phyloP scores from a whole-genome alignment of 1,140 invertebrate genomes.

The Brachionus plicatilis region DNA sequence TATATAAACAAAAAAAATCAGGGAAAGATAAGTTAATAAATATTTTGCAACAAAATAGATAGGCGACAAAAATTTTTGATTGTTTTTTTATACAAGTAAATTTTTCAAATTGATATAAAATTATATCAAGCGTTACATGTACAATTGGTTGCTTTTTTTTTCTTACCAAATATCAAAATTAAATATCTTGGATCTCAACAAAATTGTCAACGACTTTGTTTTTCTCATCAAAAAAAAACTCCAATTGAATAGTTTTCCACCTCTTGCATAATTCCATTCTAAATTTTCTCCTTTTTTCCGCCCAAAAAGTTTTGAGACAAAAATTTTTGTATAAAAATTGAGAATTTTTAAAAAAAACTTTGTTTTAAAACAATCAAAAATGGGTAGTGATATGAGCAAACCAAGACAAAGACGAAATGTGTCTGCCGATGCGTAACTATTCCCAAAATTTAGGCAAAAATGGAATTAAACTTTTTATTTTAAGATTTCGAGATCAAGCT shows the following conservation, averaged over 20 bases:
- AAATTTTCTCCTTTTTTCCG: not conserved
- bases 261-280: constrained; percentile 35
- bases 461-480: not conserved
- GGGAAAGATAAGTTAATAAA: constrained; percentile 19
- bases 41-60: not conserved
- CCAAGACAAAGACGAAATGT: not conserved
- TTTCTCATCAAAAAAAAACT: not conserved
- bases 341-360: not conserved
- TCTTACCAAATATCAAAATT: constrained; percentile 1
- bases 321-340: constrained; percentile 17
- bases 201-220: constrained; percentile 21
- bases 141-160: not conserved
- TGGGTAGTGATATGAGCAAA: constrained; percentile 26
- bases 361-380: not conserved
- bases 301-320: not conserved
- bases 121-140: constrained; percentile 35
- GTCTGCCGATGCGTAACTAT: not conserved
- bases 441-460: not conserved
- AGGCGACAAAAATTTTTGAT: not conserved
- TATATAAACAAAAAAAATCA: not conserved
- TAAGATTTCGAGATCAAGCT: not conserved
- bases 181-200: not conserved
- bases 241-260: constrained; percentile 29
- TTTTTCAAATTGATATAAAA: not conserved
- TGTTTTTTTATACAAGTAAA: not conserved